Evolutionary conservation across 2,797 vertebrate species (phyloP).

Genomic region (Poliocrania exsul): DNA sequence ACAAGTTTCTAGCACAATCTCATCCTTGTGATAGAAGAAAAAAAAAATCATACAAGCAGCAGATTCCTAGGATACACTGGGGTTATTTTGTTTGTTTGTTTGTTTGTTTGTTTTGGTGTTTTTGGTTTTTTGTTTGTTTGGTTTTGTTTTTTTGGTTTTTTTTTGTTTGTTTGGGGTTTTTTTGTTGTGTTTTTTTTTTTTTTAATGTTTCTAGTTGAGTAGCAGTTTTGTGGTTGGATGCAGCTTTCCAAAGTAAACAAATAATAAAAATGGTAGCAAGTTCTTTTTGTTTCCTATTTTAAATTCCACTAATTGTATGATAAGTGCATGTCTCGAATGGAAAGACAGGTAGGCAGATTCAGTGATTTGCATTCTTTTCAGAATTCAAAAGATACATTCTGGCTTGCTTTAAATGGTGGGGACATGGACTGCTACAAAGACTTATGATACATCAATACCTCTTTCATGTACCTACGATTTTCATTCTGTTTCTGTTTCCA

Average conservation of each 20-base stretch:
- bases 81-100: no score
- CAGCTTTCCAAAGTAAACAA: conserved; percentile 26
- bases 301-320: background rate
- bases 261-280: background rate
- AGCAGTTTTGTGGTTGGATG: background rate
- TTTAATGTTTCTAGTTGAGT: background rate
- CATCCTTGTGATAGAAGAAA: background rate
- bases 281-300: background rate
- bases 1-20: conserved; percentile 23
- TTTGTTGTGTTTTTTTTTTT: background rate
- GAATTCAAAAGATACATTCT: background rate
- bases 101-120: no score
- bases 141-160: no score
- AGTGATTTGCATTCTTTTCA: background rate
- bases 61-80: background rate
- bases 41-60: background rate
- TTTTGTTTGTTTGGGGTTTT: no score
- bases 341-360: background rate
- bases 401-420: background rate
- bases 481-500: background rate
- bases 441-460: background rate
- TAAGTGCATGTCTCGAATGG: background rate
- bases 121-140: no score
- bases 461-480: background rate
- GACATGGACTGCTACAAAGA: background rate